Conservation (phyloP, 64 coral and sea anemone genomes). For the Anthopleura sola region DNA sequence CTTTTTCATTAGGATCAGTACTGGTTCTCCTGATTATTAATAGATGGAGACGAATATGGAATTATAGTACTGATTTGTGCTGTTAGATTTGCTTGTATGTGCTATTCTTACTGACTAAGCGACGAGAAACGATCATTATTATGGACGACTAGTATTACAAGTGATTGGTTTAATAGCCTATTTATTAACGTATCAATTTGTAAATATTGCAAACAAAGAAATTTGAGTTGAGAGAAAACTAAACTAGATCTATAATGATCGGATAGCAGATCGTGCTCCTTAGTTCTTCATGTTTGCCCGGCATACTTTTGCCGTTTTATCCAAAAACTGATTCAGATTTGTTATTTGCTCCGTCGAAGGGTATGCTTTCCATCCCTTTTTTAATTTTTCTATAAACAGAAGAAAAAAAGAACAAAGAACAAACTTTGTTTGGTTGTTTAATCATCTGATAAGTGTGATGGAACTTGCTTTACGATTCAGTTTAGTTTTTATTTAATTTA, state of each 20-base stretch:
- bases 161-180: slow-evolving; percentile 10
- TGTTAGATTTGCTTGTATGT: neutral
- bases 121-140: neutral
- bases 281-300: neutral
- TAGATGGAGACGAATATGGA: neutral
- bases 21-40: neutral
- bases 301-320: neutral
- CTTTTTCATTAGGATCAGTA: neutral
- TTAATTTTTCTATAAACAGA: neutral
- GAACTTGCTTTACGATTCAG: neutral
- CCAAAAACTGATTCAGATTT: neutral
- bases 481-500: neutral
- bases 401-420: neutral
- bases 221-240: neutral
- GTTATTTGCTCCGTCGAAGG: no score
- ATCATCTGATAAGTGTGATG: no score
- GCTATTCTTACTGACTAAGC: neutral
- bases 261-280: no score
- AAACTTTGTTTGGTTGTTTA: neutral
- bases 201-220: slow-evolving; percentile 17
- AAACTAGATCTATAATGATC: neutral
- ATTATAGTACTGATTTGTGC: neutral
- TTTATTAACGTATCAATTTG: slow-evolving; percentile 21
- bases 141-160: neutral
- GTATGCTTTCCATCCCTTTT: neutral